phyloP scores from a whole-genome alignment of 2,797 vertebrate species.

The Oreochromis grahami region DNA sequence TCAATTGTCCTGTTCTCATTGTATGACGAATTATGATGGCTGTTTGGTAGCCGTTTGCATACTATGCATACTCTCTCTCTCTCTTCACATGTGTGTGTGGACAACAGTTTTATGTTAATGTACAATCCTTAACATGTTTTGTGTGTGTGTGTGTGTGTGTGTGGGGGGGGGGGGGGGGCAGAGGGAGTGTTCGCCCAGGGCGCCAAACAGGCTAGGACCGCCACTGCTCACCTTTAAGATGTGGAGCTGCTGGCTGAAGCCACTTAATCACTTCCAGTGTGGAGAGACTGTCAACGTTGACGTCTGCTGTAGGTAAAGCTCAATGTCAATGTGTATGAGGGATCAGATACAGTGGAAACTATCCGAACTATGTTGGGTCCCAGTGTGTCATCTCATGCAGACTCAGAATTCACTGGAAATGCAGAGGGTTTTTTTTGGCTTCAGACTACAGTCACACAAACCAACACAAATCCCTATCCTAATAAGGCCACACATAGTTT shows the following conservation, averaged over 20 bases:
- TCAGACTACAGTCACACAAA: background rate
- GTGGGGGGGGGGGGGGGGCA: too few species aligned
- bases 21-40: too few species aligned
- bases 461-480: background rate
- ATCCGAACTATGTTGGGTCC: background rate
- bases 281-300: background rate
- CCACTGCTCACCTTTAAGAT: slow-evolving; percentile 55
- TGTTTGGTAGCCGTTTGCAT: too few species aligned
- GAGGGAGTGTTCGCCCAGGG: too few species aligned
- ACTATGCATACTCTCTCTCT: too few species aligned
- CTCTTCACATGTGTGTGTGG: too few species aligned
- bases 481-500: background rate
- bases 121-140: too few species aligned
- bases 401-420: background rate
- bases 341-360: background rate
- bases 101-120: too few species aligned
- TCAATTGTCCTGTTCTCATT: too few species aligned
- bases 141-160: too few species aligned
- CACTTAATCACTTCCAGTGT: slow-evolving; percentile 43
- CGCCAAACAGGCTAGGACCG: too few species aligned
- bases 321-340: background rate
- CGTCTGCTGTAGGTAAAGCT: background rate
- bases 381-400: background rate
- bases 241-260: slow-evolving; percentile 29
- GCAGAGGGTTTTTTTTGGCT: background rate